Evolutionary conservation across 2,888 invertebrate genomes (phyloP), one percentile per base, ranked within the genome.

Genomic region (Latrodectus hesperus): DNA sequence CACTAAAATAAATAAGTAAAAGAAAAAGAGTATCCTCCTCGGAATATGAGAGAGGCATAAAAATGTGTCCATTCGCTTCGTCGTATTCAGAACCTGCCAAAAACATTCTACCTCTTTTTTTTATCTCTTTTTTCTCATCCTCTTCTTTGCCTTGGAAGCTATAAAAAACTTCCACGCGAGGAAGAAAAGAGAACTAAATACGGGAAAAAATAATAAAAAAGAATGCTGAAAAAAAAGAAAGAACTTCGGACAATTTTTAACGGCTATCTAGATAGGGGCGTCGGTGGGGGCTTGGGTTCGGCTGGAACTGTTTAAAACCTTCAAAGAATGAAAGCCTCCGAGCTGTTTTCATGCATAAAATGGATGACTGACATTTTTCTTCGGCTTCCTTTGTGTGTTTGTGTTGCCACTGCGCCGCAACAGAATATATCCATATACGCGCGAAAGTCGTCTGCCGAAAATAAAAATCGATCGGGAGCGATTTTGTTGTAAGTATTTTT

Each of bases 321-420:
- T 81, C 81, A 74, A 60, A 68, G 75, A 75, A 26, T 70, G 82
- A 82, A 82, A 82, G 51, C 82, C 82, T 60, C 38, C 17, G 22
- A 74, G 82, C 68, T 75, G 82, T 82, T 75, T 82, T 53, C 75
- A 82, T 82, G 82, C 82, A 82, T 82, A 82, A 82, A 82, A 82
- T 75, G 82, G 74, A 82, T 82, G 82, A 82, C 75, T 68, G 82
- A 82, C 82, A 82, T 82, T 82, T 82, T 82, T 82, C 82, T 82
- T 75, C 75, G 52, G 67, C 67, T 75, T 70, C 75, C 70, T 75
- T 75, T 75, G 73, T 81, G 55, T 52, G 74, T 53, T 68, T 74
- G 75, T 75, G 75, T 75, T 75, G 82, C 82, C 82, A 75, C 68
- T 60, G 26, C 65, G 79, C 79, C 79, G 70, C 55, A 79, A 73